These are phyloP conservation scores for Cantharis flavilabris DNA, from an alignment of 2,888 invertebrate genomes.

Conservation along the genomic window DNA sequence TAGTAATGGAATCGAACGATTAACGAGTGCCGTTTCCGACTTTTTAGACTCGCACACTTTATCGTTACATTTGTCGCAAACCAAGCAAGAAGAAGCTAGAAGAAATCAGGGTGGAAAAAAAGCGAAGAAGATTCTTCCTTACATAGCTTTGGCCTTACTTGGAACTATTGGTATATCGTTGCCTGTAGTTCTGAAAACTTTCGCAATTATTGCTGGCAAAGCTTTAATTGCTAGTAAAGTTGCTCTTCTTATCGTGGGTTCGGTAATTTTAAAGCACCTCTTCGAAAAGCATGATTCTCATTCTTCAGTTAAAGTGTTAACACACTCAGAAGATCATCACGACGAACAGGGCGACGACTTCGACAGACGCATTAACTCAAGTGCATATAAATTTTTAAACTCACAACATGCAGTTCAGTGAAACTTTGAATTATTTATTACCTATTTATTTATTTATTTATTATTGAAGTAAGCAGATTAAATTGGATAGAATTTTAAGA, in stretches of 20 bases:
- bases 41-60: conserved; percentile 68
- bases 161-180: conserved; percentile 67
- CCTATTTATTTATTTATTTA: conserved; percentile 1
- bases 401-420: background rate
- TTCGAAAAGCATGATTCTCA: conserved; percentile 68
- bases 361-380: conserved; percentile 36
- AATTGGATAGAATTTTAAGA: background rate
- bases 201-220: conserved; percentile 73
- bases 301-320: conserved; percentile 68
- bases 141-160: conserved; percentile 50
- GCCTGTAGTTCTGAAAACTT: conserved; percentile 70
- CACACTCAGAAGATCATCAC: conserved; percentile 61
- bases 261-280: conserved; percentile 72
- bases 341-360: conserved; percentile 47
- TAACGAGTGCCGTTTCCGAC: conserved; percentile 62
- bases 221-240: conserved; percentile 75
- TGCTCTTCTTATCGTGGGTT: conserved; percentile 72
- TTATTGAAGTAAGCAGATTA: background rate
- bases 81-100: conserved; percentile 18
- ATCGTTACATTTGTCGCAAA: conserved; percentile 55
- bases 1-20: conserved; percentile 45
- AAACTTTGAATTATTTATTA: background rate
- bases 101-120: conserved; percentile 31
- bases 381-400: conserved; percentile 27
- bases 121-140: conserved; percentile 38